Evolutionary conservation across 1,140 invertebrate genomes (phyloP).

Genomic region (Polypedilum pembai): DNA sequence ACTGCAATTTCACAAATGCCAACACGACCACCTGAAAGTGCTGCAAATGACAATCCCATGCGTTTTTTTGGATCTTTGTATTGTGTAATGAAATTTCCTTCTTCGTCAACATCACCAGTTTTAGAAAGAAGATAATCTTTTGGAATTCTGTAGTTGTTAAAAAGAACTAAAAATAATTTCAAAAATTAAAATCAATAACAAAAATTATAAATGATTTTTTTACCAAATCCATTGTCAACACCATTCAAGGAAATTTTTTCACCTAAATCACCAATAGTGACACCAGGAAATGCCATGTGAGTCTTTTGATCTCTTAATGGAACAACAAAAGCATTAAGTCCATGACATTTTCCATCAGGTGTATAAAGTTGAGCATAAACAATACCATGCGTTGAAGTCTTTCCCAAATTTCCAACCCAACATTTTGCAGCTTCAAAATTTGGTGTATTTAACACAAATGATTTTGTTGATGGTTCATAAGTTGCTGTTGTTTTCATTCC

Average conservation of each 20-base stretch:
- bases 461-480: constrained; percentile 62
- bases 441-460: constrained; percentile 74
- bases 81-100: constrained; percentile 69
- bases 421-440: constrained; percentile 81
- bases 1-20: constrained; percentile 55
- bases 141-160: constrained; percentile 75
- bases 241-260: constrained; percentile 76
- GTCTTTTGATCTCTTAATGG: constrained; percentile 68
- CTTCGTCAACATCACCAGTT: constrained; percentile 73
- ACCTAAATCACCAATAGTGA: constrained; percentile 73
- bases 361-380: constrained; percentile 81
- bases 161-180: constrained; percentile 52
- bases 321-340: constrained; percentile 72
- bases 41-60: constrained; percentile 74
- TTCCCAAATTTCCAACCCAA: constrained; percentile 64
- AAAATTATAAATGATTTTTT: background rate
- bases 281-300: constrained; percentile 60
- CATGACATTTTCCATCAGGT: constrained; percentile 63
- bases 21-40: constrained; percentile 72
- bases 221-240: constrained; percentile 66
- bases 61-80: constrained; percentile 69
- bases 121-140: constrained; percentile 72
- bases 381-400: constrained; percentile 76
- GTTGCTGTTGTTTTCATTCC: constrained; percentile 75
- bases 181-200: constrained; percentile 11